Base-by-base conservation (phyloP, 2,113 vertebrate species). In the Lepidothrix coronata region DNA sequence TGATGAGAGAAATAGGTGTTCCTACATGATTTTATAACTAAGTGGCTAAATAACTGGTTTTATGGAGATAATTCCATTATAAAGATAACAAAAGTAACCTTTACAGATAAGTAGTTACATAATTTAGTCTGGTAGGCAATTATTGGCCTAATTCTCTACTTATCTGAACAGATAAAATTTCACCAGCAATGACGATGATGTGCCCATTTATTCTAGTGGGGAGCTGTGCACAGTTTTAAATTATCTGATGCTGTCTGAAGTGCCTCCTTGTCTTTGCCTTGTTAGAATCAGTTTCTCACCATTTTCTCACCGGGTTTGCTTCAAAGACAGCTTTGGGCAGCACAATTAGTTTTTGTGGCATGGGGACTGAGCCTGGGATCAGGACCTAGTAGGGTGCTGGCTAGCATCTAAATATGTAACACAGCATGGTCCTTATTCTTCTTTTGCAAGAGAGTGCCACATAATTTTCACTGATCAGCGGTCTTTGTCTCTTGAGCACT, bases 41-140 rank as follows among this genome's bases (percentile, higher is more conserved):
- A 91, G 61, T 93, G 63, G 88, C 93, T 94, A 93, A 94, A 75
- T 90, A 92, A 92, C 88, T 95, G 65, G 1, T 88, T 93, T 94
- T 89, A 72, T 78, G 73, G 73, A 65, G 86, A 95, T 94, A 92
- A 94, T 93, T 95, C 77, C 87, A 94, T 95, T 95, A 87, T 22
- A 85, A 80, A 79, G 84, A 87, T 94, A 95, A 91, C 89, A 91
- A 79, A 95, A 73, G 84, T 94, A 95, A 96, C 91, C 93, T 95
- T 94, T 95, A 57, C 91, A 94, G 91, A 87, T 72, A 94, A 92
- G 81, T 85, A 66, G 65, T 80, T 95, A 89, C 65, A 52, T 87
- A 79, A 91, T 96, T 92, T 89, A 39, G 49, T 81, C 91, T 87
- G 37, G 17, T 94, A 82, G 77, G 65, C 33, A 74, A 70, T 92